These are phyloP conservation scores for Theropithecus gelada DNA, from an alignment of 2,113 vertebrate species.

Conservation along the genomic window DNA sequence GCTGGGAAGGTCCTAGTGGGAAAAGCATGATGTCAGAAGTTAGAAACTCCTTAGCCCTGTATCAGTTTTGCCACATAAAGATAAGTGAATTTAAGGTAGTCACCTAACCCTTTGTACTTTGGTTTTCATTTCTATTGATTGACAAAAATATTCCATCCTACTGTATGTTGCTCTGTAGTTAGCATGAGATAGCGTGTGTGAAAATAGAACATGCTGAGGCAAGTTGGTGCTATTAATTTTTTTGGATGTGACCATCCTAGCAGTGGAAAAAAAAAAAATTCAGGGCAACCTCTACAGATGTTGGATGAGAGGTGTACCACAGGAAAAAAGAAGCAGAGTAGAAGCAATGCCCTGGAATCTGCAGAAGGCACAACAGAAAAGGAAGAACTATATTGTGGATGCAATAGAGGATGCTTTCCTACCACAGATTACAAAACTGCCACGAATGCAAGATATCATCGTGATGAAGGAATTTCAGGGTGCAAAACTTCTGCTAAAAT, in stretches of 20 bases:
- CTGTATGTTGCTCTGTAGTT: background rate
- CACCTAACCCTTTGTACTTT: background rate
- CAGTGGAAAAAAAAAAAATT: background rate
- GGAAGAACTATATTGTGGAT: background rate
- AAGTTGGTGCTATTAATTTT: background rate
- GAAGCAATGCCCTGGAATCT: background rate
- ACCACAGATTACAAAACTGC: background rate
- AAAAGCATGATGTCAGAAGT: background rate
- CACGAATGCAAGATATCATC: background rate
- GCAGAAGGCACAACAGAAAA: background rate
- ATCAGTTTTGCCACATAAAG: background rate
- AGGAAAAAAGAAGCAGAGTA: background rate
- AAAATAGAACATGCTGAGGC: background rate
- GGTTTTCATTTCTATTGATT: background rate
- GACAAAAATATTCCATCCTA: background rate
- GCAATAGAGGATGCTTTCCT: background rate
- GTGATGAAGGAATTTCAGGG: background rate
- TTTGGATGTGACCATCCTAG: background rate
- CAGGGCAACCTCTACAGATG: background rate
- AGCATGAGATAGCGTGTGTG: background rate
- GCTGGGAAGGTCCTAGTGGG: background rate
- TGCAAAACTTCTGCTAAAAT: background rate
- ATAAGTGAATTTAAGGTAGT: background rate
- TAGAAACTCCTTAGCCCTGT: background rate
- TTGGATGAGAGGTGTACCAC: background rate